Evolutionary conservation across 2,113 vertebrate genomes (phyloP).

Genomic region (Noctilio leporinus): DNA sequence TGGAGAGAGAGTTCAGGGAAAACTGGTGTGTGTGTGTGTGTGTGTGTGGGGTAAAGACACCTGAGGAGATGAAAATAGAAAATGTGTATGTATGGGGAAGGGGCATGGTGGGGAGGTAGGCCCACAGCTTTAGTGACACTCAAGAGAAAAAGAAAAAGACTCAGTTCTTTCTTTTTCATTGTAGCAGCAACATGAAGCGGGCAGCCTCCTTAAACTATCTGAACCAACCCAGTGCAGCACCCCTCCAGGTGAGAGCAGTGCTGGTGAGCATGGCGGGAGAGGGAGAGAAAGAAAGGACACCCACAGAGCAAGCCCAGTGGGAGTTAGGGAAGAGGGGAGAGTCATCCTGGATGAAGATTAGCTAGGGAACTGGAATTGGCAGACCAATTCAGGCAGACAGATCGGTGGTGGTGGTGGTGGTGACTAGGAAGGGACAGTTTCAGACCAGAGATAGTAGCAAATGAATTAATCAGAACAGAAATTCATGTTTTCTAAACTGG

Average conservation of each 20-base stretch:
- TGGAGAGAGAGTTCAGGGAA: not conserved
- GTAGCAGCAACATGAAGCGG: slow-evolving; percentile 91
- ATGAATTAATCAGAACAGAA: slow-evolving; percentile 12
- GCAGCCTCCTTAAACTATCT: slow-evolving; percentile 93
- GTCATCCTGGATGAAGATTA: not conserved
- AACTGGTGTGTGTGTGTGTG: not conserved
- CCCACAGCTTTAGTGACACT: not conserved
- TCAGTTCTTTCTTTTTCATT: slow-evolving; percentile 39
- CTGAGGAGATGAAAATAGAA: not conserved
- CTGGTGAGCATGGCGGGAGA: not conserved
- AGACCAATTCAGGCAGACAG: not conserved
- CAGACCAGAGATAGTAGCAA: not conserved
- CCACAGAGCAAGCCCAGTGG: not conserved
- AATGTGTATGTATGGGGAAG: not conserved
- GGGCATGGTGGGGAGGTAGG: not conserved
- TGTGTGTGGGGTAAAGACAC: not conserved
- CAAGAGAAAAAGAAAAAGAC: not conserved
- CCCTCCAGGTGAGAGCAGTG: slow-evolving; percentile 86
- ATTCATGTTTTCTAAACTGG: not conserved
- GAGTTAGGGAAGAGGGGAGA: not conserved
- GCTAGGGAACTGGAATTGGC: not conserved
- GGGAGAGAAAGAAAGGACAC: not conserved
- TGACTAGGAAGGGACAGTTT: not conserved
- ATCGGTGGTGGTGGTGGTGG: not conserved
- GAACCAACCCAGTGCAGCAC: slow-evolving; percentile 87